Conservation (phyloP, 2,888 invertebrate genomes). For the Tricholauxania praeusta region DNA sequence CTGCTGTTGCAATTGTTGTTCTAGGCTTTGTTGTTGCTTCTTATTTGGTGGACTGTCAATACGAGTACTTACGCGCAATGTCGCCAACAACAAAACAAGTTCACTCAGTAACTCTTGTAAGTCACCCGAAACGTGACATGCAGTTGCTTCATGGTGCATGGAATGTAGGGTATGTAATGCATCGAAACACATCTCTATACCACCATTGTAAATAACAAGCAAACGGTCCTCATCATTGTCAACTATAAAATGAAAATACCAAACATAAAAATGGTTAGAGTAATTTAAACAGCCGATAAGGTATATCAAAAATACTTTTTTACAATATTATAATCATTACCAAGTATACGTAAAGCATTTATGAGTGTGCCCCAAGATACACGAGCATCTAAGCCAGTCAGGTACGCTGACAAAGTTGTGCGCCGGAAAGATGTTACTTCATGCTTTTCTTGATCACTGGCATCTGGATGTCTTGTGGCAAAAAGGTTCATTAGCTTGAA, state of each 20-base stretch:
- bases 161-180: constrained; percentile 91
- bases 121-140: constrained; percentile 87
- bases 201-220: constrained; percentile 91
- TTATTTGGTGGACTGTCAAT: constrained; percentile 64
- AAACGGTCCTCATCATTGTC: constrained; percentile 91
- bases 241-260: constrained; percentile 66
- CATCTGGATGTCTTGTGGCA: constrained; percentile 85
- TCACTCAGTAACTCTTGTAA: constrained; percentile 86
- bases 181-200: constrained; percentile 78
- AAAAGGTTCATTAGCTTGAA: constrained; percentile 91
- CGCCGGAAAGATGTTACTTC: constrained; percentile 89
- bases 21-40: constrained; percentile 58
- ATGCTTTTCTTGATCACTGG: constrained; percentile 79
- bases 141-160: constrained; percentile 94
- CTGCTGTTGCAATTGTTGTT: constrained; percentile 50
- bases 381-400: constrained; percentile 89
- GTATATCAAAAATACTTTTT: not conserved
- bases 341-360: constrained; percentile 86
- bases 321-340: constrained; percentile 46
- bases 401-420: constrained; percentile 87
- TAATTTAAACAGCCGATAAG: not conserved
- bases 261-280: not conserved
- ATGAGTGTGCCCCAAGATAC: constrained; percentile 96
- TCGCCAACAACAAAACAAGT: constrained; percentile 79
- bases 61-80: constrained; percentile 74